A percentile compares a stretch with the other conserved stretches of the same genome.
Evolutionary conservation across 2,888 invertebrate genomes (phyloP).

Genomic region (Macrophya alboannulata): DNA sequence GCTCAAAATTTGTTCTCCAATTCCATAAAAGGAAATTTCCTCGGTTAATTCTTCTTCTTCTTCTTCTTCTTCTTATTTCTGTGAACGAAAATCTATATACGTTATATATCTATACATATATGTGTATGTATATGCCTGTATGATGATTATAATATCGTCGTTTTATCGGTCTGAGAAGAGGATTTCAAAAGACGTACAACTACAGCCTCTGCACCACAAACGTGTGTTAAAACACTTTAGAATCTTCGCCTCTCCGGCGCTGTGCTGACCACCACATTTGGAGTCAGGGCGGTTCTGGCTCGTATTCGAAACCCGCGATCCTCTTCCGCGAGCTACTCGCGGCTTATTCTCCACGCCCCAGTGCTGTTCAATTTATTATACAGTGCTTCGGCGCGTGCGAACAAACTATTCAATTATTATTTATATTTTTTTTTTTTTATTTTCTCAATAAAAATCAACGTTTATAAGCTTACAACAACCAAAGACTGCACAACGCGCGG

Average conservation of each 20-base stretch:
- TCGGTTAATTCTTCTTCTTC: background rate
- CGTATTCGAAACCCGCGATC: conserved; percentile 53
- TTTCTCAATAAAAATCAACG: background rate
- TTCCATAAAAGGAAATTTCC: background rate
- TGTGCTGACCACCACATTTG: conserved; percentile 50
- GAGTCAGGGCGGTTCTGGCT: conserved; percentile 48
- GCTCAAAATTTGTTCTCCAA: background rate
- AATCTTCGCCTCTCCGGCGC: conserved; percentile 31
- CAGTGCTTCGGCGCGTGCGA: conserved; percentile 42
- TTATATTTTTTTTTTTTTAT: background rate
- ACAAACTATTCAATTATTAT: background rate
- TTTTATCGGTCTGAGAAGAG: background rate
- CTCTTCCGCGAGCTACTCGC: conserved; percentile 42
- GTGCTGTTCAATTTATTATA: conserved; percentile 50
- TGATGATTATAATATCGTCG: background rate
- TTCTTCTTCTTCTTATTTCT: no score
- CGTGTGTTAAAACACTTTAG: conserved; percentile 29
- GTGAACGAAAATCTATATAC: background rate
- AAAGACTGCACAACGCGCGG: conserved; percentile 13
- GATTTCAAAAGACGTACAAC: background rate
- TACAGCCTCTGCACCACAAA: background rate
- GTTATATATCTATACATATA: no score
- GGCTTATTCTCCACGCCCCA: conserved; percentile 38
- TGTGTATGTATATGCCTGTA: no score
- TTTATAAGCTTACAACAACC: background rate